Conservation (phyloP, 2,113 vertebrate species). For the Pelusios castaneus region DNA sequence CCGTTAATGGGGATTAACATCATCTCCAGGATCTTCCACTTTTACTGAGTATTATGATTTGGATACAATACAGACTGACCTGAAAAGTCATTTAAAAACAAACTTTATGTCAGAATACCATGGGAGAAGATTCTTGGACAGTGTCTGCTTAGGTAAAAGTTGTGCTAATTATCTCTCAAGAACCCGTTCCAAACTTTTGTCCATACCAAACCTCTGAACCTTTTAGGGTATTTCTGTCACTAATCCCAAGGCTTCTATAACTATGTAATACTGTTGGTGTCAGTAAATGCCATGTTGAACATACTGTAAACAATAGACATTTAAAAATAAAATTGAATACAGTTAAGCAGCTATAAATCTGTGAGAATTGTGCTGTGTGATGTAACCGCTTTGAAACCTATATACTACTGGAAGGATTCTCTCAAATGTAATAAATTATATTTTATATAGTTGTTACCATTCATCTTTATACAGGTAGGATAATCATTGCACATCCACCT, state of each 20-base stretch:
- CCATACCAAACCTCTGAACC: neutral
- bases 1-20: constrained; percentile 49
- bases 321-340: neutral
- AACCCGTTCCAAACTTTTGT: neutral
- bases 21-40: neutral
- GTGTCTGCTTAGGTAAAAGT: neutral
- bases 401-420: neutral
- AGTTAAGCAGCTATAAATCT: neutral
- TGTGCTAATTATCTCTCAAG: neutral
- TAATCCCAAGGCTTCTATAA: neutral
- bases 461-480: neutral
- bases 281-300: neutral
- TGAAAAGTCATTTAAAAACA: neutral
- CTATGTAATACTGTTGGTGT: neutral
- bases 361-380: neutral
- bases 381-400: neutral
- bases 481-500: neutral
- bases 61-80: neutral
- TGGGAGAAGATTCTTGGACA: neutral
- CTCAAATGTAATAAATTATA: neutral
- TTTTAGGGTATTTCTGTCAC: neutral
- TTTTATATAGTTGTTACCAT: neutral
- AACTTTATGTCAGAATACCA: neutral
- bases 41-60: neutral
- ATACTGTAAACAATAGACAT: neutral